phyloP scores from a whole-genome alignment of 2,113 vertebrate species.

The Hyla sarda region DNA sequence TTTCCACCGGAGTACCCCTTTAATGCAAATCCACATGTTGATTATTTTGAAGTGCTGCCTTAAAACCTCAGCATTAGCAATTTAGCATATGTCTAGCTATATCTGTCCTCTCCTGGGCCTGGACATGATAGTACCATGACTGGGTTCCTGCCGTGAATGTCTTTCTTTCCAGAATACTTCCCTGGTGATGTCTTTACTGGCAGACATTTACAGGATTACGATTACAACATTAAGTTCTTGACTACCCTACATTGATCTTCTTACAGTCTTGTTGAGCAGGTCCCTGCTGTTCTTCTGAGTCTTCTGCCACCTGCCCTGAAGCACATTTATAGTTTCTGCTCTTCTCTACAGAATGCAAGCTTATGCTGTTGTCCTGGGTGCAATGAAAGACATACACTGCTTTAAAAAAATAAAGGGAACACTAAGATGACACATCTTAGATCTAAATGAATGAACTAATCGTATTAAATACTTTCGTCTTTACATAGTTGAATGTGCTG shows the following conservation, averaged over 20 bases:
- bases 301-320: neutral
- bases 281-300: neutral
- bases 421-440: too few species aligned
- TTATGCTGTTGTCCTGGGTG: constrained; percentile 2
- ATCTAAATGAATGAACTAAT: too few species aligned
- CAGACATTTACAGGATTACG: neutral
- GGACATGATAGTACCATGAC: neutral
- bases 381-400: constrained; percentile 27
- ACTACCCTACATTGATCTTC: neutral
- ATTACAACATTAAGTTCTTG: neutral
- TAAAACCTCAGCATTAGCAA: neutral
- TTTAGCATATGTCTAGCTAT: neutral
- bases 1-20: too few species aligned
- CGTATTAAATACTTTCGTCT: too few species aligned
- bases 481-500: too few species aligned
- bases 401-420: too few species aligned
- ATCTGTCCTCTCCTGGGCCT: neutral
- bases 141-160: neutral
- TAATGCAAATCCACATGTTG: too few species aligned
- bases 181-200: neutral
- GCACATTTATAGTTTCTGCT: neutral
- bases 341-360: neutral
- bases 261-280: neutral
- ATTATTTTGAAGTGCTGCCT: neutral
- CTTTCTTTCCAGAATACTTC: neutral